A percentile compares a stretch with the other conserved stretches of the same genome.
phyloP scores from a whole-genome alignment of 2,888 invertebrate genomes.

The Anaspis maculata region DNA sequence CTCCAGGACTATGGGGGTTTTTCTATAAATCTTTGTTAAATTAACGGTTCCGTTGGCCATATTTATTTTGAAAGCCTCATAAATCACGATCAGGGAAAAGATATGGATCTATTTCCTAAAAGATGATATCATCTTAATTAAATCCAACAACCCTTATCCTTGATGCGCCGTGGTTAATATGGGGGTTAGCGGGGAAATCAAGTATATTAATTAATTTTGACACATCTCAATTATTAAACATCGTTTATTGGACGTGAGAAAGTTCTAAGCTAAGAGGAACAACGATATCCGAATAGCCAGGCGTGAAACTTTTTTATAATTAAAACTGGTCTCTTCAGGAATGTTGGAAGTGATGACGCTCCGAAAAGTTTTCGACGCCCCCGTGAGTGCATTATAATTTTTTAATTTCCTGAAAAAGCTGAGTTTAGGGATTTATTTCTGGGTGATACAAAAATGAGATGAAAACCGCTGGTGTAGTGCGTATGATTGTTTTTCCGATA shows the following conservation, averaged over 20 bases:
- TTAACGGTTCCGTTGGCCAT: not conserved
- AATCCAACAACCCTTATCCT: not conserved
- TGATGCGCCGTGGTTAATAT: not conserved
- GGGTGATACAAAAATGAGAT: too few relatives aligned
- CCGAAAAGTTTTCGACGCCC: too few relatives aligned
- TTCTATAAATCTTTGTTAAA: too few relatives aligned
- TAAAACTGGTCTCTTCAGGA: too few relatives aligned
- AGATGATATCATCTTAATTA: not conserved
- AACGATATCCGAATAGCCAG: not conserved
- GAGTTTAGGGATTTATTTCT: too few relatives aligned
- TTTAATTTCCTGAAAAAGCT: too few relatives aligned
- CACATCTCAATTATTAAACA: slow-evolving; percentile 25
- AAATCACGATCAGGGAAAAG: not conserved
- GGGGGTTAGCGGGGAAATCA: slow-evolving; percentile 15
- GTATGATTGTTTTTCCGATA: too few relatives aligned
- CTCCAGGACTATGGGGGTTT: too few relatives aligned
- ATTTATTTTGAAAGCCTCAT: not conserved
- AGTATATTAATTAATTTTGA: slow-evolving; percentile 26
- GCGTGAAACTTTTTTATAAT: not conserved
- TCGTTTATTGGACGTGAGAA: slow-evolving; percentile 22
- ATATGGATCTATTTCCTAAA: not conserved
- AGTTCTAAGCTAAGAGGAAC: slow-evolving; percentile 23
- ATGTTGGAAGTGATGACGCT: too few relatives aligned
- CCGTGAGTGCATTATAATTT: too few relatives aligned
- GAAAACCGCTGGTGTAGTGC: too few relatives aligned